Base-by-base conservation (phyloP, 2,797 vertebrate species). In the Odontamblyopus rebecca region DNA sequence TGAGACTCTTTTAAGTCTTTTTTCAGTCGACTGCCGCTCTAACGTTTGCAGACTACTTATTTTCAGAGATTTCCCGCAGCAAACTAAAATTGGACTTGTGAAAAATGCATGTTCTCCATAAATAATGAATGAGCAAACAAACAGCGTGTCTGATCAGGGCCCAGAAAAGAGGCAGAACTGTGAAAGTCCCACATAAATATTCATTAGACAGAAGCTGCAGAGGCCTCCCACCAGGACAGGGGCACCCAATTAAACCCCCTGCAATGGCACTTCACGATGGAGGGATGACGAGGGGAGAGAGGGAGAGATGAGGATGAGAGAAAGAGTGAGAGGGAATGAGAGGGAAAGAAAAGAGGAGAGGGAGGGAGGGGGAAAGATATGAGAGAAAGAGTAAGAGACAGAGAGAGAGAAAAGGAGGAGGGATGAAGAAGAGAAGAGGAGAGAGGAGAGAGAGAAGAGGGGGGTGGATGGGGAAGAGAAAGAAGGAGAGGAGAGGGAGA, bases 101-200 rank as follows among this genome's bases (percentile, higher is more conserved):
- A 71, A 60, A 70, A 71, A 48, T 63, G 26, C 57, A 30, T 69
- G 64, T 69, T 23, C 19, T 73, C 18, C 69, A 15, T 68, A 32
- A 30, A 68, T 54, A 27, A 68, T 59, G 61, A 69, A 69, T 63
- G 19, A n/a, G 26, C 64, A 76, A 70, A 79, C 57, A 78, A 75
- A 73, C 6, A 0, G 11, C 19, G 69, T 61, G 74, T 68, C 44
- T 30, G 70, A 26, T 16, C 41, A 26, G 83, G 56, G 64, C 56
- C 59, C 63, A 60, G 12, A 81, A 70, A 78, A 74, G 70, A 82
- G 77, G 76, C 74, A 78, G 78, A 79, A 73, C 73, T 81, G 78
- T 15, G 74, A 86, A 84, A 74, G 61, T 60, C 53, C 50, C 59
- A 27, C 70, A 83, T 84, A 71, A 83, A 90, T 86, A 88, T 86